Conservation (phyloP, 2,113 vertebrate genomes). For the Rhabdornis inornatus region DNA sequence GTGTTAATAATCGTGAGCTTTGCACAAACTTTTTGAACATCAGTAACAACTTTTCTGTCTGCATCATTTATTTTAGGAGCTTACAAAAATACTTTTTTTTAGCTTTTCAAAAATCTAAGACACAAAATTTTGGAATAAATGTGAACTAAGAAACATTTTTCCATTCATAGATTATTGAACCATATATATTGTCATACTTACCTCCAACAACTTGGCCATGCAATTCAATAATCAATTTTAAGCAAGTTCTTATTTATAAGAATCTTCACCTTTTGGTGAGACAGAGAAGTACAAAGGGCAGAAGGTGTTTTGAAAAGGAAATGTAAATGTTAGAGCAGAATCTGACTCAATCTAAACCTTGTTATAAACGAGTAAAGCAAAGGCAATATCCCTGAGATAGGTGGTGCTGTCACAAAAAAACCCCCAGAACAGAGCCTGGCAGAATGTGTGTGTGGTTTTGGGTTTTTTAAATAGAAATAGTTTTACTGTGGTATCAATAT, state of each 20-base stretch:
- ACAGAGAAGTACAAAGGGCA: constrained; percentile 16
- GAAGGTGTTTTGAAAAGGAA: constrained; percentile 44
- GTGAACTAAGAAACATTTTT: neutral
- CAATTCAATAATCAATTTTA: neutral
- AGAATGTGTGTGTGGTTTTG: neutral
- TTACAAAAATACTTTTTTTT: neutral
- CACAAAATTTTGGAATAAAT: neutral
- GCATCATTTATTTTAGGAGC: neutral
- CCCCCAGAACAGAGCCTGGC: neutral
- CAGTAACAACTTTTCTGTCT: neutral
- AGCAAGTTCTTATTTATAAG: neutral
- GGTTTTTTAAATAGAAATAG: neutral
- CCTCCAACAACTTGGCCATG: neutral
- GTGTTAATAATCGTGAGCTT: neutral
- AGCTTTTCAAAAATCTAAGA: neutral
- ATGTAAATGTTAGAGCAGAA: constrained; percentile 30
- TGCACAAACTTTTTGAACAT: neutral
- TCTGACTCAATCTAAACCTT: neutral
- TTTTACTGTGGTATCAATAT: neutral
- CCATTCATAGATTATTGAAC: neutral
- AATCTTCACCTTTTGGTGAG: constrained; percentile 12
- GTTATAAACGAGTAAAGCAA: neutral
- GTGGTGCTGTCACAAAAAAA: neutral
- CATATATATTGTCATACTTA: neutral
- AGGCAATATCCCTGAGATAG: neutral